phyloP scores from a whole-genome alignment of 2,888 invertebrate species.

The Acheta domesticus region DNA sequence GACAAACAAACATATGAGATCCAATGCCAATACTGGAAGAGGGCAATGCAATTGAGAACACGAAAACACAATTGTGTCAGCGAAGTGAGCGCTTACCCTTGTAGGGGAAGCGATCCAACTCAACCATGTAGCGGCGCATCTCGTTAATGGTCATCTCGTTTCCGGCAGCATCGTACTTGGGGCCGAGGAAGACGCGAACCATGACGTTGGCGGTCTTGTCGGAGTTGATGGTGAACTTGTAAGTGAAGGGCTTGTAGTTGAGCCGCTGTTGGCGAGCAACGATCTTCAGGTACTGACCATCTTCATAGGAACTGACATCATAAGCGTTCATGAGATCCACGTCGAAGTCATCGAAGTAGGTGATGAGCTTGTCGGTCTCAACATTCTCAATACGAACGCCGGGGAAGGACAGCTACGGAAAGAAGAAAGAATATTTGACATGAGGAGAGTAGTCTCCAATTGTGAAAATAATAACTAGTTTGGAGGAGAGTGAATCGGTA shows the following conservation, averaged over 20 bases:
- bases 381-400: conserved; percentile 57
- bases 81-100: conserved; percentile 46
- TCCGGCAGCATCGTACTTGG: conserved; percentile 60
- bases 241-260: conserved; percentile 62
- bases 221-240: conserved; percentile 56
- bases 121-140: conserved; percentile 62
- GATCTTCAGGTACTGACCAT: conserved; percentile 41
- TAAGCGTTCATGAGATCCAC: conserved; percentile 59
- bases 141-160: conserved; percentile 54
- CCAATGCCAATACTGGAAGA: not conserved
- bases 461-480: not conserved
- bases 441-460: not conserved
- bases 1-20: not conserved
- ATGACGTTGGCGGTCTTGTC: conserved; percentile 58
- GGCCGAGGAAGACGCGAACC: conserved; percentile 66
- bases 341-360: conserved; percentile 60
- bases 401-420: conserved; percentile 52
- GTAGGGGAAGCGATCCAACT: conserved; percentile 61
- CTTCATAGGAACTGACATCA: conserved; percentile 49
- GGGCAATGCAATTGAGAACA: not conserved
- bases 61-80: not conserved
- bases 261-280: conserved; percentile 59
- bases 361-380: conserved; percentile 60
- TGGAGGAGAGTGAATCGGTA: not conserved
- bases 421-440: conserved; percentile 33